A percentile compares a stretch with the other conserved stretches of the same genome.
Evolutionary conservation across 2,113 vertebrate species (phyloP).

Genomic region (Sialia sialis): DNA sequence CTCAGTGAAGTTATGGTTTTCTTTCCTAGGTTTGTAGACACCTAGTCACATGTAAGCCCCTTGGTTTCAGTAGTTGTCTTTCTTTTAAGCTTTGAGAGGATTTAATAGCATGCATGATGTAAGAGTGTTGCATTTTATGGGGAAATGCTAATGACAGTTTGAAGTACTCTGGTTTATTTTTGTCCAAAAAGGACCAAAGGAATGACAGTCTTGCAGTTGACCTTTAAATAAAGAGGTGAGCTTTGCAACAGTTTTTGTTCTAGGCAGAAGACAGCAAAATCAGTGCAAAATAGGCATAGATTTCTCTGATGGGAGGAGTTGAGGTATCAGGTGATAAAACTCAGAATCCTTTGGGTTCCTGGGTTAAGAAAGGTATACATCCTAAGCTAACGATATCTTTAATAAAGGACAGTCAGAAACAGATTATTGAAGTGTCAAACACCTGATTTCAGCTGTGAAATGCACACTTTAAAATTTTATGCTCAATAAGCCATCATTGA

Average conservation of each 20-base stretch:
- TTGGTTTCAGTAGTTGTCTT: neutral
- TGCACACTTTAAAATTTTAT: neutral
- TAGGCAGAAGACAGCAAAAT: neutral
- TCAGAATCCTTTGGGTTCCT: neutral
- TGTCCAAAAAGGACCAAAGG: neutral
- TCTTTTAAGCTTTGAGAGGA: neutral
- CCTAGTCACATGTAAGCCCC: neutral
- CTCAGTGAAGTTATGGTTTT: neutral
- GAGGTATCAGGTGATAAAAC: neutral
- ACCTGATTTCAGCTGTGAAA: neutral
- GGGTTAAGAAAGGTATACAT: neutral
- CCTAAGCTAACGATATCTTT: neutral
- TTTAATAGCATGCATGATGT: neutral
- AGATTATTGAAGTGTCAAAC: neutral
- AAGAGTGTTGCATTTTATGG: neutral
- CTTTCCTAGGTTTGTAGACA: neutral
- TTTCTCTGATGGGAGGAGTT: neutral
- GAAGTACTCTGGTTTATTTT: neutral
- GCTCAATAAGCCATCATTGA: constrained; percentile 50
- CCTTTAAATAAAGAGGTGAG: neutral
- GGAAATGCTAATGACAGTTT: neutral
- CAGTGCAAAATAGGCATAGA: neutral
- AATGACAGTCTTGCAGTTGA: neutral
- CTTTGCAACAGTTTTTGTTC: neutral
- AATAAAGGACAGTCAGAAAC: neutral